Conservation (phyloP, 1,140 invertebrate species). For the Agrypnia vestita region DNA sequence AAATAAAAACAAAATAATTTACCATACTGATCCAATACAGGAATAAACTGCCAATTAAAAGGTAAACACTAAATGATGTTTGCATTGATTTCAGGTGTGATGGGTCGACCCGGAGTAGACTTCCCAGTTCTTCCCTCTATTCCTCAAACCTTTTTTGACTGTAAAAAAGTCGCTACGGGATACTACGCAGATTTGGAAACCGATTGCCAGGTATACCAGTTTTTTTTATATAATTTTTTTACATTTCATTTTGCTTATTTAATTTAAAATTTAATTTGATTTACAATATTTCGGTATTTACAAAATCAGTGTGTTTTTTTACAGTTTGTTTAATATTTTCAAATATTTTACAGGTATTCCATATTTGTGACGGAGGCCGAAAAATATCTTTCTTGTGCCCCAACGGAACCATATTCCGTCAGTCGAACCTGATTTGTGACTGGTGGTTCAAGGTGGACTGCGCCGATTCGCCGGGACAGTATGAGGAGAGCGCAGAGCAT, state of each 20-base stretch:
- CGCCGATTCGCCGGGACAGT: slow-evolving; percentile 82
- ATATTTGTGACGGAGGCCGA: slow-evolving; percentile 90
- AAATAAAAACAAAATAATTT: too few species aligned
- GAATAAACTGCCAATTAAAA: not conserved
- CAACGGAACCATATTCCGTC: slow-evolving; percentile 93
- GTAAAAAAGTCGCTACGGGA: slow-evolving; percentile 83
- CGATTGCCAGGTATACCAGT: slow-evolving; percentile 81
- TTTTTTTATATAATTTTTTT: not conserved
- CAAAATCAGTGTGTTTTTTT: not conserved
- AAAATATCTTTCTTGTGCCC: slow-evolving; percentile 94
- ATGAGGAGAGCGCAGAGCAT: slow-evolving; percentile 88
- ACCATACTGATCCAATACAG: too few species aligned
- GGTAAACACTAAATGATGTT: not conserved
- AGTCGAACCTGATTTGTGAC: slow-evolving; percentile 91
- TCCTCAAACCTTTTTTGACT: slow-evolving; percentile 84
- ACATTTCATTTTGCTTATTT: not conserved
- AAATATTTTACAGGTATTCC: slow-evolving; percentile 81
- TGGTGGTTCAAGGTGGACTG: slow-evolving; percentile 97
- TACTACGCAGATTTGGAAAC: slow-evolving; percentile 90
- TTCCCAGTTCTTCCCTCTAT: slow-evolving; percentile 85
- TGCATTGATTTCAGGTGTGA: slow-evolving; percentile 74
- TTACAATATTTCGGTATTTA: too few species aligned
- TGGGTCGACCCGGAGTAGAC: slow-evolving; percentile 85
- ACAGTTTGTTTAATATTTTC: not conserved
- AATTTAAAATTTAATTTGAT: not conserved